Evolutionary conservation across 2,113 vertebrate species (phyloP), one percentile per base, ranked within the genome.

Genomic region (Eptatretus burgeri): DNA sequence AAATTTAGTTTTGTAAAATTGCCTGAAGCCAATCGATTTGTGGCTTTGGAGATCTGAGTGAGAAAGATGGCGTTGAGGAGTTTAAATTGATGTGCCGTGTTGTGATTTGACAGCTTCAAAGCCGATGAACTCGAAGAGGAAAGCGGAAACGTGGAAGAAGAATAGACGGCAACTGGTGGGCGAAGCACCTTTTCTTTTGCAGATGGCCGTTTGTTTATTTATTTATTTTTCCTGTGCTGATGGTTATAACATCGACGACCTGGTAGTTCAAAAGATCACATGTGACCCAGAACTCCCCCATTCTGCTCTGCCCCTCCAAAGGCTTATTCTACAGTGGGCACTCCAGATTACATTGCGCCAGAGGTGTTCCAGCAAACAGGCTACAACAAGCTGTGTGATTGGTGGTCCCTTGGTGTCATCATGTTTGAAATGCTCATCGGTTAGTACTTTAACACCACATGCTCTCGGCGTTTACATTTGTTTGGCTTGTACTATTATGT

Each of bases 91-190:
- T 66, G 4, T 63, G 13, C 50, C 14, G n/a, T 63, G 11, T 56
- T 60, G 12, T 49, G 62, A 67, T 71, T 71, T 64, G n/a, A 72
- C 64, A 98, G 91, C 85, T 62, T 91, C 93, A 66, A 87, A 98
- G 76, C 95, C 95, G 73, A 98, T 98, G 89, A 98, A 98, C 76
- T 98, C 91, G 51, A 98, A 98, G 73, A 83, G 91, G 74, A 98
- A 98, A 81, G 89, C 89, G 71, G 91, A 98, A 74, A 98, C 91
- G 1, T 98, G 91, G 91, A 98, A 98, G 73, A 83, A 85, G 74
- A 98, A 93, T 63, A 73, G 91, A 67, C 76, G 89, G 67, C 91
- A 98, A 73, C 69, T 98, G 74, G 91, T 96, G 70, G 70, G 83
- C 76, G 7, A 41, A 7, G 27, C 27, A 41, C 27, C 27, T 41